These are phyloP conservation scores for Metridium senile DNA, from an alignment of 92 coral and sea anemone species.

Conservation along the genomic window DNA sequence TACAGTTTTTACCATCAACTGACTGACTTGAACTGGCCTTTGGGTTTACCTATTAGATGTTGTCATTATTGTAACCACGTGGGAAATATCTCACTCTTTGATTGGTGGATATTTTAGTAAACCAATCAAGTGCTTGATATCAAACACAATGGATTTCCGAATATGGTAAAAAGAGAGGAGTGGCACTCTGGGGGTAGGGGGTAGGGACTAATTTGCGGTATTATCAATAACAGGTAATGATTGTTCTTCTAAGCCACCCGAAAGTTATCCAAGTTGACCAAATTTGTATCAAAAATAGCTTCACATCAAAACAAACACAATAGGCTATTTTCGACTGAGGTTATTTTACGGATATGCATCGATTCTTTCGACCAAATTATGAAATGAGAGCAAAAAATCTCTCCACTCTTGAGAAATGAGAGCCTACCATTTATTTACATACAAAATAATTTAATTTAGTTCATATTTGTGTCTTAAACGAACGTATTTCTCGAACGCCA, in stretches of 20 bases:
- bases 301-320: background rate
- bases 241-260: slow-evolving; percentile 41
- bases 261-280: slow-evolving; percentile 32
- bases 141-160: slow-evolving; percentile 3
- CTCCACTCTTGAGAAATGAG: no score
- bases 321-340: background rate
- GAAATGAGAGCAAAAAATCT: no score
- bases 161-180: slow-evolving; percentile 20
- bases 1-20: slow-evolving; percentile 17
- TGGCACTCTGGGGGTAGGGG: slow-evolving; percentile 24
- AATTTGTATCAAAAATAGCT: slow-evolving; percentile 32
- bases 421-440: no score
- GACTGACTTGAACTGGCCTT: slow-evolving; percentile 16
- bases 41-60: slow-evolving; percentile 41
- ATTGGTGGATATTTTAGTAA: slow-evolving; percentile 45
- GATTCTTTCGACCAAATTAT: no score
- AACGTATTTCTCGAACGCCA: no score
- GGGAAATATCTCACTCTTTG: slow-evolving; percentile 32
- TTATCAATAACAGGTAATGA: slow-evolving; percentile 18
- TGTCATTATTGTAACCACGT: slow-evolving; percentile 70
- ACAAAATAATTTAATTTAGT: no score
- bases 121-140: slow-evolving; percentile 28
- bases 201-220: background rate
- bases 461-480: no score
- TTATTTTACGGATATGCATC: no score